Percentiles rank a stretch among this genome's conserved stretches.
Evolutionary conservation across 1,140 invertebrate genomes (phyloP).

Genomic region (Zophobas atratus): DNA sequence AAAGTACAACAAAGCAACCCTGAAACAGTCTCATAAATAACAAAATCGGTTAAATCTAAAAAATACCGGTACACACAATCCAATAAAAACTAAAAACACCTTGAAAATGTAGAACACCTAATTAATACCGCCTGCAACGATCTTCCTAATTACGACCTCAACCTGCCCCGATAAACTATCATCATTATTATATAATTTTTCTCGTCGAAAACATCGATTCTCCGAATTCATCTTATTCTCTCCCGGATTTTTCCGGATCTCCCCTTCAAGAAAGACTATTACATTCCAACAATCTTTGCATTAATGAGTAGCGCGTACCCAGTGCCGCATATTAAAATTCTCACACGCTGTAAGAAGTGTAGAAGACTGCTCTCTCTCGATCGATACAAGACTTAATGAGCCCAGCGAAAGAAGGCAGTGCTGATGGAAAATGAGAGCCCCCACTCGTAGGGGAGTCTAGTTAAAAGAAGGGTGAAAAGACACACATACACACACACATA

Average conservation of each 20-base stretch:
- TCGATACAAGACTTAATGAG: conserved; percentile 64
- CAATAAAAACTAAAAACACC: too few species aligned
- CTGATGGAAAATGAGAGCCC: conserved; percentile 61
- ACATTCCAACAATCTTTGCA: conserved; percentile 62
- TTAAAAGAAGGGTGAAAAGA: conserved; percentile 54
- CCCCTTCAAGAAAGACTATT: conserved; percentile 56
- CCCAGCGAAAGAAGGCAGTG: conserved; percentile 61
- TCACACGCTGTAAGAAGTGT: conserved; percentile 62
- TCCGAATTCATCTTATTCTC: conserved; percentile 36
- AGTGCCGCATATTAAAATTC: conserved; percentile 62
- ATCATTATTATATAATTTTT: neutral
- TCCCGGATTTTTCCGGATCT: conserved; percentile 42
- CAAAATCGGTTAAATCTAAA: too few species aligned
- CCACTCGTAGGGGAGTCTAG: conserved; percentile 47
- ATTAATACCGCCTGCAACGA: too few species aligned
- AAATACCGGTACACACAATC: too few species aligned
- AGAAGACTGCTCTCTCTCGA: conserved; percentile 58
- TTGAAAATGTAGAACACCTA: too few species aligned
- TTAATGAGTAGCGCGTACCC: conserved; percentile 61
- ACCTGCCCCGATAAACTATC: too few species aligned
- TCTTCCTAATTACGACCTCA: too few species aligned
- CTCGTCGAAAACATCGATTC: neutral
- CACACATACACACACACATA: conserved; percentile 39
- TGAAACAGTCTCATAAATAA: too few species aligned
- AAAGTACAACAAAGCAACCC: too few species aligned